phyloP scores from a whole-genome alignment of 2,797 vertebrate species.

The Lepus oiostolus region DNA sequence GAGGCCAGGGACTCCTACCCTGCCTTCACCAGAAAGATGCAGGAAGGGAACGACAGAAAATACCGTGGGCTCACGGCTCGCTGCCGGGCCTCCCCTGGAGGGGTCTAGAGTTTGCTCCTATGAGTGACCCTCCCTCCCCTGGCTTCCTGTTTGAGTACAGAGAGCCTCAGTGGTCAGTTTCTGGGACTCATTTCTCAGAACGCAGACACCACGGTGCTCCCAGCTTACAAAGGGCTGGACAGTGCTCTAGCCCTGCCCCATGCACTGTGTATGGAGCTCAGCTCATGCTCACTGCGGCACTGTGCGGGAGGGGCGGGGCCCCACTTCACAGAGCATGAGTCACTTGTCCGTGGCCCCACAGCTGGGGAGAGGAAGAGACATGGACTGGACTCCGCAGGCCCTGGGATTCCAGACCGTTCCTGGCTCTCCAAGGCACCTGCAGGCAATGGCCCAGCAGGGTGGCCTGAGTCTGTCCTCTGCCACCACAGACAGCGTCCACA shows the following conservation, averaged over 20 bases:
- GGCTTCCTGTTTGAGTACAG: not conserved
- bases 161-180: no score
- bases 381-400: not conserved
- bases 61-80: rapidly evolving
- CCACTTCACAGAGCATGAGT: not conserved
- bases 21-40: not conserved
- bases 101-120: no score
- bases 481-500: not conserved
- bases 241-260: not conserved
- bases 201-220: not conserved
- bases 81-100: no score
- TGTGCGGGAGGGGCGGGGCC: rapidly evolving
- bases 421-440: not conserved
- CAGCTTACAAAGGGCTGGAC: not conserved
- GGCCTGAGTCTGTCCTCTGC: not conserved
- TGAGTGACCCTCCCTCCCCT: not conserved
- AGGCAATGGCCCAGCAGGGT: not conserved
- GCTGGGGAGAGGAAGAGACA: not conserved
- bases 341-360: not conserved
- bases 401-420: not conserved
- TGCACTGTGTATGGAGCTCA: rapidly evolving
- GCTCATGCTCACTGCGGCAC: not conserved
- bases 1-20: not conserved
- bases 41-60: not conserved
- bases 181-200: not conserved